phyloP scores from a whole-genome alignment of 2,888 invertebrate genomes.

The Peribatodes rhomboidaria region DNA sequence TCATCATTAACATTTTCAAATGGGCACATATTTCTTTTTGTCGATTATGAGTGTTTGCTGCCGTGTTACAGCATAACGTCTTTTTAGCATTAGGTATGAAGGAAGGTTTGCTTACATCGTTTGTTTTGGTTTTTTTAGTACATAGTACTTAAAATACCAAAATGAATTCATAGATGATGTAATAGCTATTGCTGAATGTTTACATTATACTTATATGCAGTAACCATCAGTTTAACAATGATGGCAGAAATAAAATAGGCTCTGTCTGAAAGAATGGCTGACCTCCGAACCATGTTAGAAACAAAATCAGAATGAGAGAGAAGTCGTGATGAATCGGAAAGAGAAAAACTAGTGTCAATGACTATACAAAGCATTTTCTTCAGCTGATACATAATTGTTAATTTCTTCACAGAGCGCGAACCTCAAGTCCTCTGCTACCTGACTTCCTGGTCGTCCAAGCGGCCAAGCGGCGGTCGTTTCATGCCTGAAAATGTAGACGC shows the following conservation, averaged over 20 bases:
- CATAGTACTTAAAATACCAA: too few species aligned
- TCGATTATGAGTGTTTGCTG: not conserved
- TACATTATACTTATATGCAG: too few species aligned
- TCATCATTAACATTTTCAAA: not conserved
- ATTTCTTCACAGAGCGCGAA: constrained; percentile 88
- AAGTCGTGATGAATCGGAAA: too few species aligned
- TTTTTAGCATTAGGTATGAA: not conserved
- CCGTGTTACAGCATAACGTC: not conserved
- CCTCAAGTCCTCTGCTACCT: constrained; percentile 97
- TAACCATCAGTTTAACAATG: too few species aligned
- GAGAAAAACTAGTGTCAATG: too few species aligned
- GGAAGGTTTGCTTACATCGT: not conserved
- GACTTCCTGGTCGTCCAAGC: constrained; percentile 98
- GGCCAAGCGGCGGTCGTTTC: constrained; percentile 95
- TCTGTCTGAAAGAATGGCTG: too few species aligned
- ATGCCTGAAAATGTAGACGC: constrained; percentile 96
- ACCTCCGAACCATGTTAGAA: too few species aligned
- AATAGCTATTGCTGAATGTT: too few species aligned
- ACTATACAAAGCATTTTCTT: too few species aligned
- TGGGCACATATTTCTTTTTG: not conserved
- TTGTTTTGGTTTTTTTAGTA: not conserved
- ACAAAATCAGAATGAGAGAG: too few species aligned
- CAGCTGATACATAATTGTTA: not conserved
- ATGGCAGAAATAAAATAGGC: too few species aligned
- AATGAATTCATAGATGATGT: too few species aligned